Evolutionary conservation across 2,797 vertebrate genomes (phyloP).

Genomic region (Pseudotriccus pelzelni): DNA sequence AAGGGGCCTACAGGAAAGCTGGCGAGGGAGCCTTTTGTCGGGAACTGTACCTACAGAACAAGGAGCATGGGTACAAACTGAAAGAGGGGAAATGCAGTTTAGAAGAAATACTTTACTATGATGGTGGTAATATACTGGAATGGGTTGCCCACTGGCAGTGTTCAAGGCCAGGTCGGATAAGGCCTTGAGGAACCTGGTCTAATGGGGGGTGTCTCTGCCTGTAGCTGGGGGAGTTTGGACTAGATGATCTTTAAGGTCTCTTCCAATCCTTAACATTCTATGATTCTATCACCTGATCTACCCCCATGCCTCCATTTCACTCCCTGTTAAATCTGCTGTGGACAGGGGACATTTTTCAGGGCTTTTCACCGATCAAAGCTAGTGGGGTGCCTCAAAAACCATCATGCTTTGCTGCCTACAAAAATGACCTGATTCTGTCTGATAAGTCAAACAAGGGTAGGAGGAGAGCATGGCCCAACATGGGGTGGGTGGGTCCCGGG

Average conservation of each 20-base stretch:
- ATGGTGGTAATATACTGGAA: background rate
- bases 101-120: background rate
- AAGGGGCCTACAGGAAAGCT: background rate
- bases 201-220: background rate
- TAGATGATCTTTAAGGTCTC: background rate
- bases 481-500: rapidly evolving
- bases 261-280: background rate
- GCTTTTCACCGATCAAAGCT: background rate
- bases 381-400: background rate
- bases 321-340: background rate
- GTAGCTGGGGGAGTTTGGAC: rapidly evolving
- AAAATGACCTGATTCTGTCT: background rate
- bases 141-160: background rate
- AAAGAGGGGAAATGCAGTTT: background rate
- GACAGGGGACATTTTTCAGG: background rate
- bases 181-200: background rate
- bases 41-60: background rate
- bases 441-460: background rate
- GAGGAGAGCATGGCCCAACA: rapidly evolving
- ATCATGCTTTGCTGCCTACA: rapidly evolving
- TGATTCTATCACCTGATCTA: background rate
- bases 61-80: background rate
- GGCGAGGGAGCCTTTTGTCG: background rate
- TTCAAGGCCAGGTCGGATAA: background rate
- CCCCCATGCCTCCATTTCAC: background rate